A percentile compares a stretch with the other conserved stretches of the same genome.
phyloP scores from a whole-genome alignment of 2,888 invertebrate species.

The Tryphoninae sp. region DNA sequence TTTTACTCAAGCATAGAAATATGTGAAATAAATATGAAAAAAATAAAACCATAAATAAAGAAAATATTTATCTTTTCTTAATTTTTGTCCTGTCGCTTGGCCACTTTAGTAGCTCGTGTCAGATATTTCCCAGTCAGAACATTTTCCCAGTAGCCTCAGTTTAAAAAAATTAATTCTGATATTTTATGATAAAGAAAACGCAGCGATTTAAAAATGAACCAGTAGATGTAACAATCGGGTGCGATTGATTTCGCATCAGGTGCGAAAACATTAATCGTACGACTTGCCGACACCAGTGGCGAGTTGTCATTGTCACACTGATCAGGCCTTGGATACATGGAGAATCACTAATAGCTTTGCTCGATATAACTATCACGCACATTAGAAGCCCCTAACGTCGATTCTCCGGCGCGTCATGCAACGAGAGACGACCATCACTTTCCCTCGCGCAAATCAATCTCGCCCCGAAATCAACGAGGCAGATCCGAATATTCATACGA shows the following conservation, averaged over 20 bases:
- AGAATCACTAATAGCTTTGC: conserved; percentile 20
- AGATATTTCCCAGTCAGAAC: no score
- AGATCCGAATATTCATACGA: conserved; percentile 74
- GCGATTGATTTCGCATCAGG: not conserved
- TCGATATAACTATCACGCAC: conserved; percentile 18
- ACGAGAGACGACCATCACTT: conserved; percentile 57
- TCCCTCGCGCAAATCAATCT: conserved; percentile 63
- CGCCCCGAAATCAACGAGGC: conserved; percentile 67
- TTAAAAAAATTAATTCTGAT: no score
- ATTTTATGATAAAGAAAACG: not conserved
- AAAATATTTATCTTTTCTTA: no score
- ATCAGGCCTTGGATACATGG: conserved; percentile 37
- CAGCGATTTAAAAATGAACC: no score
- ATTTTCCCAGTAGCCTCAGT: no score
- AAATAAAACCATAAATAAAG: not conserved
- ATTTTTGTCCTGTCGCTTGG: no score
- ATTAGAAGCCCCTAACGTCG: conserved; percentile 35
- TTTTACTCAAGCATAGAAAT: no score
- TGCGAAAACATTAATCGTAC: conserved; percentile 38
- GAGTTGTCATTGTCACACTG: conserved; percentile 47
- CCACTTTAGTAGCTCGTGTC: no score
- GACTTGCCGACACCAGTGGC: conserved; percentile 45
- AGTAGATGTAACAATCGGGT: not conserved
- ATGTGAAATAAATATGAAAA: not conserved
- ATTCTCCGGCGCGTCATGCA: conserved; percentile 33